A percentile compares a stretch with the other conserved stretches of the same genome.
These are phyloP conservation scores for Acronicta aceris DNA, from an alignment of 2,888 invertebrate genomes.

Conservation along the genomic window DNA sequence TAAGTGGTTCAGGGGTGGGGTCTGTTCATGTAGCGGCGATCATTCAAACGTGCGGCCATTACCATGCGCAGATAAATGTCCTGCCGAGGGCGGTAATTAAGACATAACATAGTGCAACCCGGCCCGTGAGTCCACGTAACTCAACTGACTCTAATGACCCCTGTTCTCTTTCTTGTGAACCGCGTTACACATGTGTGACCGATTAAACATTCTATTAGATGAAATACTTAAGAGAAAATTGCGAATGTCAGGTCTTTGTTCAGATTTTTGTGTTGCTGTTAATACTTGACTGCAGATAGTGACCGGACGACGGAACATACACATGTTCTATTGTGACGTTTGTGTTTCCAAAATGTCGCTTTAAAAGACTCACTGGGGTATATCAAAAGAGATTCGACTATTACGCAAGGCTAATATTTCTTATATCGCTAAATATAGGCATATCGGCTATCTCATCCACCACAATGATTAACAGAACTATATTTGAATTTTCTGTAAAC, in stretches of 20 bases:
- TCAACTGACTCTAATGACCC: slow-evolving; percentile 36
- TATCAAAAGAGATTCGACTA: no score
- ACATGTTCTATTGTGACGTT: neutral
- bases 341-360: no score
- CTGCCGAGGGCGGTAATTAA: slow-evolving; percentile 52
- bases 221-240: no score
- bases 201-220: slow-evolving; percentile 33
- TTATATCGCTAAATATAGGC: no score
- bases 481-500: no score
- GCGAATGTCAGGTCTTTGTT: slow-evolving; percentile 8
- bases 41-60: slow-evolving; percentile 30
- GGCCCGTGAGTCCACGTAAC: slow-evolving; percentile 17
- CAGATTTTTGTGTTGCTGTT: neutral
- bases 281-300: neutral
- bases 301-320: slow-evolving; percentile 12
- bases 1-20: slow-evolving; percentile 23
- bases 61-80: slow-evolving; percentile 43
- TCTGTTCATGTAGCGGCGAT: slow-evolving; percentile 39
- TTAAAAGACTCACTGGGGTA: no score
- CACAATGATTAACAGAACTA: no score
- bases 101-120: slow-evolving; percentile 29
- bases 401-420: no score
- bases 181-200: slow-evolving; percentile 19
- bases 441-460: no score
- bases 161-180: slow-evolving; percentile 8